phyloP scores from a whole-genome alignment of 1,140 invertebrate species.

The Xylocopa sonorina region DNA sequence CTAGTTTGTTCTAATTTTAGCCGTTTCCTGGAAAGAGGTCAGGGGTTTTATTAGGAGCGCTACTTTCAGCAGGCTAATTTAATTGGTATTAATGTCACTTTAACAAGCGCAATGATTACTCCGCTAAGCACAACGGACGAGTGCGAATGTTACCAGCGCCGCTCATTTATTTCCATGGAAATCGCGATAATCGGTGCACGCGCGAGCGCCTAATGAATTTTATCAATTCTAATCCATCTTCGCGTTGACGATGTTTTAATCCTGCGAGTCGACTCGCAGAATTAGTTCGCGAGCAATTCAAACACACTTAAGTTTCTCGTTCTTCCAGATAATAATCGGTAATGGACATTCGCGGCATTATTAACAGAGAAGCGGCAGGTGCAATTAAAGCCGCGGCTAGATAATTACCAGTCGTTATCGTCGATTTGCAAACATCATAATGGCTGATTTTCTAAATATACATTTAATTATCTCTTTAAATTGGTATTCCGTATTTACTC shows the following conservation, averaged over 20 bases:
- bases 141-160: not conserved
- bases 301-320: too few relatives aligned
- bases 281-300: too few relatives aligned
- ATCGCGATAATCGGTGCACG: not conserved
- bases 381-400: not conserved
- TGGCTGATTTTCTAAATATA: too few relatives aligned
- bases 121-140: not conserved
- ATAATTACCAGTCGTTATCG: not conserved
- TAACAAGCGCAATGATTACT: not conserved
- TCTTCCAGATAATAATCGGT: not conserved
- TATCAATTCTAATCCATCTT: not conserved
- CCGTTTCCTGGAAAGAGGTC: not conserved
- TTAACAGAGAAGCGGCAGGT: not conserved
- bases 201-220: not conserved
- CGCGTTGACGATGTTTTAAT: too few relatives aligned
- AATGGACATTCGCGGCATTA: not conserved
- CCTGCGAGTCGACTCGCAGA: too few relatives aligned
- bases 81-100: constrained; percentile 1
- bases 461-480: too few relatives aligned
- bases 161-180: not conserved
- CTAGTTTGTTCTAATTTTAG: not conserved
- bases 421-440: too few relatives aligned
- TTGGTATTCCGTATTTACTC: too few relatives aligned
- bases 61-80: constrained; percentile 1
- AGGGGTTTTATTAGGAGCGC: not conserved